Evolutionary conservation across 2,888 invertebrate genomes (phyloP).

Genomic region (Drosophila nr. perissopoda): DNA sequence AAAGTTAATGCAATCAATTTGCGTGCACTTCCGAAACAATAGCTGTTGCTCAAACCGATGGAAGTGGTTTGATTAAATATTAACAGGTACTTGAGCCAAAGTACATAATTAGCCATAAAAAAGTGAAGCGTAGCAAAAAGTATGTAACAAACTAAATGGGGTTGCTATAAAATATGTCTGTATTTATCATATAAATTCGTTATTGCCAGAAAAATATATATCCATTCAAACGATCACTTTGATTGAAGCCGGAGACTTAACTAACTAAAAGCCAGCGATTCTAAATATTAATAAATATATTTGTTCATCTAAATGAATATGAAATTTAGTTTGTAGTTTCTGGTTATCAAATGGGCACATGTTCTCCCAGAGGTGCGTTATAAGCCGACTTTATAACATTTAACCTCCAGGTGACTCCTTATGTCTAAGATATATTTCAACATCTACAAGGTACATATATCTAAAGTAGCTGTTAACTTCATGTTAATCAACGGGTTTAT

Average conservation of each 20-base stretch:
- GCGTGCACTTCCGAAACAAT: conserved; percentile 23
- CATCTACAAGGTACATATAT: neutral
- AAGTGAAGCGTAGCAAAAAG: neutral
- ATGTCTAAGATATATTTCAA: neutral
- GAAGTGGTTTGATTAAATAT: neutral
- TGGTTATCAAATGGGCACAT: neutral
- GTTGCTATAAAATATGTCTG: neutral
- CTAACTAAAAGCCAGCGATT: neutral
- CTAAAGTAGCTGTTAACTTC: neutral
- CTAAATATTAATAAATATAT: neutral
- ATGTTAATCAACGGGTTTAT: neutral
- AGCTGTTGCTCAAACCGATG: neutral
- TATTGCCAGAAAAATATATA: neutral
- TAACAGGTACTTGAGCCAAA: conserved; percentile 41
- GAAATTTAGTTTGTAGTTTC: neutral
- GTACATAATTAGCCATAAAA: conserved; percentile 2
- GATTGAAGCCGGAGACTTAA: neutral
- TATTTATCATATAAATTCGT: neutral
- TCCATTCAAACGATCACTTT: neutral
- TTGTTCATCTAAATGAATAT: neutral
- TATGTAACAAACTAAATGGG: neutral
- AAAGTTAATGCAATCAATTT: conserved; percentile 36
- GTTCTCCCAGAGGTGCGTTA: neutral
- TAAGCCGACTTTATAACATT: neutral
- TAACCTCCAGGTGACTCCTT: neutral